Evolutionary conservation across 2,113 vertebrate genomes (phyloP), one percentile per base, ranked within the genome.

Genomic region (Mola mola): DNA sequence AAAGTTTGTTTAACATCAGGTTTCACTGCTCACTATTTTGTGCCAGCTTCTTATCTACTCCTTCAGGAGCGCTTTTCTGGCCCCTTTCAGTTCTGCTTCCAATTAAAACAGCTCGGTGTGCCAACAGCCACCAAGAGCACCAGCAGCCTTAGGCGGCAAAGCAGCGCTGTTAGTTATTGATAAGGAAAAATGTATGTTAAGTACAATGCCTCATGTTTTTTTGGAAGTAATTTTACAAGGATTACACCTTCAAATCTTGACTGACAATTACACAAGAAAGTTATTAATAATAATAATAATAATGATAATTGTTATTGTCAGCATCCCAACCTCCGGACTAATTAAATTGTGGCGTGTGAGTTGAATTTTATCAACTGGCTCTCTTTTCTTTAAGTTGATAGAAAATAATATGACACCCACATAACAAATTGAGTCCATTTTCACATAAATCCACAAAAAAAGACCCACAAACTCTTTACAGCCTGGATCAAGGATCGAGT

Each of bases 91-190:
- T 68, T 69, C 47, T 56, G 79, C 62, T 66, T 65, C 67, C 57
- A 71, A 84, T 80, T 81, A 84, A 84, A 73, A 65, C 66, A 66
- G 63, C 60, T 67, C 81, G 41, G 70, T 65, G 70, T 77, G 68
- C 73, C 78, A 83, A 55, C 46, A 44, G 38, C 53, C 70, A 66
- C 29, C 33, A 51, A 64, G 43, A 78, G 47, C 38, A 65, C 47
- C 15, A 15, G n/a, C 22, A 26, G 80, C 87, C 65, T 60, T 34
- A 51, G 83, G 86, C 85, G 60, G 69, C 43, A 68, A 83, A 20
- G 61, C 75, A 66, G 63, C 36, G 63, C 66, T 88, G 82, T 68
- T 76, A 60, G 44, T 74, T 66, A 81, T 82, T 89, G 82, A 88
- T 88, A 84, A 81, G 70, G n/a, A 38, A 59, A 65, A 71, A 44